Base-by-base conservation (phyloP, 2,888 invertebrate species). In the Scaptomyza tumidula region DNA sequence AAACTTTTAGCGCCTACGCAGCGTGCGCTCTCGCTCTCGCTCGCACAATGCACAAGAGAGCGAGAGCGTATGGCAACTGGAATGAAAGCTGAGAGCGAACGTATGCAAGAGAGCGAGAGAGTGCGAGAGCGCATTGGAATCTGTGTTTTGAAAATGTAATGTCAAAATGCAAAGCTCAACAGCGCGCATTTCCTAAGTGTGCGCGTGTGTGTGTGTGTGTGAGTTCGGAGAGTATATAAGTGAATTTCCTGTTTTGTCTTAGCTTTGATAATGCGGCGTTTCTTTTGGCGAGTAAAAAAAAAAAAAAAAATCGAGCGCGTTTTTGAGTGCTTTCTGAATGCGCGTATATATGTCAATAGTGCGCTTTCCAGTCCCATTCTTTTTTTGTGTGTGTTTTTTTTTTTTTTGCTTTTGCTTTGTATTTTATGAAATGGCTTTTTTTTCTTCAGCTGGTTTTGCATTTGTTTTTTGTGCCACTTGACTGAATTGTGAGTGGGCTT, bases 321-420 rank as follows among this genome's bases (percentile, higher is more conserved):
- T 61, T 59, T 60, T 76, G 78, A 75, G 59, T 77, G 67, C 74
- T 79, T 61, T 68, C 53, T 70, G 73, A 79, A 64, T 78, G 74
- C 85, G 80, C 87, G 78, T 89, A 86, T 90, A 78, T 90, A 89
- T 90, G 90, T 90, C 90, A 90, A 91, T 90, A 90, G 90, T 91
- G 91, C 86, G 81, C 90, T 90, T 91, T 91, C 90, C 91, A 90
- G 84, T 85, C 70, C 76, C 70, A 71, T 75, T 54, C 64, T 62
- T 75, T 66, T 57, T n/a, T n/a, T n/a, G n/a, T n/a, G n/a, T 69
- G 19, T 19, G 2, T 70, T 65, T 37, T 46, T 45, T 57, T 53
- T 50, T 41, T 41, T 52, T 67, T 67, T 73, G 62, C 35, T 46
- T 52, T 57, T 68, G 61, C 57, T 54, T 69, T 64, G 62, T 39